Evolutionary conservation across 1,140 invertebrate species (phyloP).

Genomic region (Ceratoteleas bidentatus): DNA sequence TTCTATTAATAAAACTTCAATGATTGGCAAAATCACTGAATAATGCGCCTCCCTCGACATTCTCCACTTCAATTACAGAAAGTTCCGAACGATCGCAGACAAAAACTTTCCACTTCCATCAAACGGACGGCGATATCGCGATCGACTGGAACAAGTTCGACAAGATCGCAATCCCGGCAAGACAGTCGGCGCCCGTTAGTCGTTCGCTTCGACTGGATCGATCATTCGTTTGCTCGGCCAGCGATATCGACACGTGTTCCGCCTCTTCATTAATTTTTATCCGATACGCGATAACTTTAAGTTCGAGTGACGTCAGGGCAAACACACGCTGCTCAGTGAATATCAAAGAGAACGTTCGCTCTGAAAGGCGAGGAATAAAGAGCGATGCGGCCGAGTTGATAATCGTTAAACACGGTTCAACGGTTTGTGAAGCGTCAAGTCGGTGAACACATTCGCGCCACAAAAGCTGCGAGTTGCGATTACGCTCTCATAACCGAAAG

Average conservation of each 20-base stretch:
- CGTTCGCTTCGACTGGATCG: not conserved
- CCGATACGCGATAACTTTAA: slow-evolving; percentile 30
- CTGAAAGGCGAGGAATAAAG: slow-evolving; percentile 54
- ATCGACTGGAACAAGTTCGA: too few relatives aligned
- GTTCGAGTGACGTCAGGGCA: slow-evolving; percentile 26
- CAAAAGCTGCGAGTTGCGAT: slow-evolving; percentile 42
- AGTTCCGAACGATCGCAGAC: too few relatives aligned
- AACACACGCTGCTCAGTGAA: slow-evolving; percentile 33
- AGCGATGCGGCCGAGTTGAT: slow-evolving; percentile 53
- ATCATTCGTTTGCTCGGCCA: not conserved
- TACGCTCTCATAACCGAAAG: slow-evolving; percentile 39
- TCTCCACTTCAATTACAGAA: too few relatives aligned
- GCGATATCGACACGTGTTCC: not conserved
- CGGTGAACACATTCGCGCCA: slow-evolving; percentile 30
- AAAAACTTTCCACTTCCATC: too few relatives aligned
- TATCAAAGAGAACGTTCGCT: slow-evolving; percentile 42
- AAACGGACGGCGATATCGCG: too few relatives aligned
- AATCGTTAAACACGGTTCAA: slow-evolving; percentile 59
- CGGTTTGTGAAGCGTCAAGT: slow-evolving; percentile 50
- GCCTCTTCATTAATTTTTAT: slow-evolving; percentile 32
- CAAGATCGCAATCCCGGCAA: too few relatives aligned
- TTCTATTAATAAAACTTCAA: too few relatives aligned
- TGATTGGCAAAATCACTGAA: too few relatives aligned
- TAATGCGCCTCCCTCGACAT: too few relatives aligned
- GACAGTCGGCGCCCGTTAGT: not conserved